Evolutionary conservation across 2,797 vertebrate genomes (phyloP), one percentile per base, ranked within the genome.

Genomic region (Ptychobarbus kaznakovi): DNA sequence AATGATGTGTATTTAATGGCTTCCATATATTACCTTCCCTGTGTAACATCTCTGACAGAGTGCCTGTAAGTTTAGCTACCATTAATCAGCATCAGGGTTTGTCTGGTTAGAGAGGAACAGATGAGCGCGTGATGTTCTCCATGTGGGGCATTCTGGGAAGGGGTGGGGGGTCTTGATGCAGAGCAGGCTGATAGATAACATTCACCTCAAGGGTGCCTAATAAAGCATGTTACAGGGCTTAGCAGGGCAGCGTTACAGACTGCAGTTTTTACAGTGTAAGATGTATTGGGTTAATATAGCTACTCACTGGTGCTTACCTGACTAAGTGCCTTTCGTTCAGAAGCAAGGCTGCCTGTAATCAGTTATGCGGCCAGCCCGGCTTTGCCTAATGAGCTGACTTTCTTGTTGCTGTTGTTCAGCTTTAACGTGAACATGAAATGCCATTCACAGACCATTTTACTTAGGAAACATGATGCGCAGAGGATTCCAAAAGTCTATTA

Each of bases 261-360:
- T 95, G 96, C 93, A 97, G 98, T 98, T 99, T 99, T 98, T 98
- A 98, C 95, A 99, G 96, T 97, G 95, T 95, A 98, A 99, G 98
- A 99, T 98, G 95, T 99, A 99, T 99, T 97, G 96, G 96, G 94
- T 96, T 98, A 97, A 99, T 99, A 98, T 96, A 97, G 97, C 95
- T 96, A 98, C 95, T 96, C 97, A 98, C 95, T 97, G 97, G 97
- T 97, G 98, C 97, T 97, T 98, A 98, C 97, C 96, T 99, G 97
- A 97, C 97, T 97, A 97, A 98, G 96, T 96, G 96, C 96, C 96
- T 94, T 93, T 95, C 95, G 96, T 93, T 96, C 96, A 95, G 96
- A 96, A 97, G 96, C 96, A 95, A 93, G 94, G 96, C 94, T 96
- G 94, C 91, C 94, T 95, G 95, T 92, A 95, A 97, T 99, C 96